phyloP scores from a whole-genome alignment of 2,797 vertebrate genomes.

The Nyctalus aviator region DNA sequence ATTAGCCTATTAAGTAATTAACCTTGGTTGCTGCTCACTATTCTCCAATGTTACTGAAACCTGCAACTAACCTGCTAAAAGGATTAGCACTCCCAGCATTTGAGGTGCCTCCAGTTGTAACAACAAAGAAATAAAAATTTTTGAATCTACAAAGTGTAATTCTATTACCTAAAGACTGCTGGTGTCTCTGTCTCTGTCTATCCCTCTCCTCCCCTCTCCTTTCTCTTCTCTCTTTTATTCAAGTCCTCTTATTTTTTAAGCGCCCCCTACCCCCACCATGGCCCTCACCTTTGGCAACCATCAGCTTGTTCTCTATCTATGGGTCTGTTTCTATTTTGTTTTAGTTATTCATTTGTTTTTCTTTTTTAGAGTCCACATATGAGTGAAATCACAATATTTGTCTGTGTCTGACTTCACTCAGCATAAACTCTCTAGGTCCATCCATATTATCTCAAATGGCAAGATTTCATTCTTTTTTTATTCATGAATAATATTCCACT shows the following conservation, averaged over 20 bases:
- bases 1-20: conserved; percentile 64
- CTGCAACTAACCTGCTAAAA: conserved; percentile 60
- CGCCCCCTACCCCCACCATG: not conserved
- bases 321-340: not conserved
- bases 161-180: not conserved
- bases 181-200: not conserved
- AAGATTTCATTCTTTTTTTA: not conserved
- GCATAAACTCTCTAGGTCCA: not conserved
- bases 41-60: conserved; percentile 8
- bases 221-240: not conserved
- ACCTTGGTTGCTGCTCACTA: conserved; percentile 43
- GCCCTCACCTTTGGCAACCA: not conserved
- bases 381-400: not conserved
- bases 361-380: not conserved
- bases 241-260: not conserved
- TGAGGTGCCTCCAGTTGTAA: conserved; percentile 28
- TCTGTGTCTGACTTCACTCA: not conserved
- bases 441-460: not conserved
- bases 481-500: not conserved
- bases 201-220: not conserved
- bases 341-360: not conserved
- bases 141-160: not conserved
- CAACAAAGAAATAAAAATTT: conserved; percentile 50
- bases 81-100: not conserved
- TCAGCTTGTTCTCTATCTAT: not conserved